Percentiles rank a stretch among this genome's conserved stretches.
These are phyloP conservation scores for Tretioscincus oriximinensis DNA, from an alignment of 2,113 vertebrate genomes.

Conservation along the genomic window DNA sequence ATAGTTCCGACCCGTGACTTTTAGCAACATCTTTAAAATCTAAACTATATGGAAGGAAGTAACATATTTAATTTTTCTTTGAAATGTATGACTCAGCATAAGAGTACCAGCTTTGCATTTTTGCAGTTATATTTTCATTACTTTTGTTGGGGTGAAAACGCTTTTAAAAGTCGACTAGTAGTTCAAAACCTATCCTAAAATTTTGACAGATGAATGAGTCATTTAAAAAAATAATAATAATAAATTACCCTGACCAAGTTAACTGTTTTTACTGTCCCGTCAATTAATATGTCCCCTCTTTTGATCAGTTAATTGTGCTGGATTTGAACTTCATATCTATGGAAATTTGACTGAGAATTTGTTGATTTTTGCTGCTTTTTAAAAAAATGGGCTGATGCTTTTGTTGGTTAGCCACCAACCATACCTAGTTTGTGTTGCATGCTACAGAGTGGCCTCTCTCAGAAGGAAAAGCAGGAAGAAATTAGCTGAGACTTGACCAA, in stretches of 20 bases:
- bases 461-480: not conserved
- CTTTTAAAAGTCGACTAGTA: not conserved
- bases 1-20: not conserved
- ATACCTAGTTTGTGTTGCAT: not conserved
- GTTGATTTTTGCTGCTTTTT: constrained; percentile 3
- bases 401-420: not conserved
- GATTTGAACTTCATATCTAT: not conserved
- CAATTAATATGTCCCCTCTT: not conserved
- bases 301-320: not conserved
- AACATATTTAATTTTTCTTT: not conserved
- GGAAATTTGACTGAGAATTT: not conserved
- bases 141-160: not conserved
- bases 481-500: constrained; percentile 12
- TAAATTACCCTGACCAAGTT: not conserved
- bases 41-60: not conserved
- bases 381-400: not conserved
- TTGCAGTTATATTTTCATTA: not conserved
- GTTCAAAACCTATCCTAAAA: not conserved
- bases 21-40: not conserved
- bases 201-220: not conserved
- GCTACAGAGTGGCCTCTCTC: not conserved
- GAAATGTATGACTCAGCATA: not conserved
- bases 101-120: not conserved
- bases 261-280: not conserved
- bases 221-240: no score